phyloP scores from a whole-genome alignment of 1,140 invertebrate species.

The Drosophila gunungcola region DNA sequence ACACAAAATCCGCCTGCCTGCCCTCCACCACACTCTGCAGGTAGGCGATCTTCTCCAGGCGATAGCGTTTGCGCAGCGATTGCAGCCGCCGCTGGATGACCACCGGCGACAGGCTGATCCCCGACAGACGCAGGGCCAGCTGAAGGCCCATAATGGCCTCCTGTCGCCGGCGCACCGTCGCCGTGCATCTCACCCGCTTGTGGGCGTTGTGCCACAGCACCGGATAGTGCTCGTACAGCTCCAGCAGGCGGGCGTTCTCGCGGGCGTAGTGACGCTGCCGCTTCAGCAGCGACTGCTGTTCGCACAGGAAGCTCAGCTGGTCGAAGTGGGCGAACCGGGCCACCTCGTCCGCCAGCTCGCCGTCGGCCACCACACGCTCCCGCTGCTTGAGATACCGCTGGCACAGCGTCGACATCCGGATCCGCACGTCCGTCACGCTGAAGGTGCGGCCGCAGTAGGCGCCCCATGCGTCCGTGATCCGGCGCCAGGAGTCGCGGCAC shows the following conservation, averaged over 20 bases:
- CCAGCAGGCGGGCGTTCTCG: constrained; percentile 68
- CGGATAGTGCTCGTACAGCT: constrained; percentile 75
- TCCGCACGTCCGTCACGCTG: constrained; percentile 63
- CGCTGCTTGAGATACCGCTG: constrained; percentile 72
- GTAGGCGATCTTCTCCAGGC: constrained; percentile 73
- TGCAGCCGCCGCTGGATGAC: constrained; percentile 62
- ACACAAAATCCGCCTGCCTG: constrained; percentile 56
- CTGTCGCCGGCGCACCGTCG: constrained; percentile 21
- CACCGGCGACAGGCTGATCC: constrained; percentile 57
- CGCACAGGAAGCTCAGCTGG: constrained; percentile 60
- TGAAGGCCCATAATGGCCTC: constrained; percentile 49
- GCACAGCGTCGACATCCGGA: constrained; percentile 67
- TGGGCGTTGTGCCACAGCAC: constrained; percentile 74
- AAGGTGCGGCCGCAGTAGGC: constrained; percentile 59
- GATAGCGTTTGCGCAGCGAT: constrained; percentile 69
- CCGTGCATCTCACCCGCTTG: constrained; percentile 38
- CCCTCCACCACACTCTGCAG: constrained; percentile 68
- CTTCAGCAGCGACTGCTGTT: constrained; percentile 65
- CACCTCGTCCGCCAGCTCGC: constrained; percentile 55
- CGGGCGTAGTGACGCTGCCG: constrained; percentile 54
- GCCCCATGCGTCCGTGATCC: constrained; percentile 61
- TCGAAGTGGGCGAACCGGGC: constrained; percentile 69
- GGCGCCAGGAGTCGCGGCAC: constrained; percentile 62
- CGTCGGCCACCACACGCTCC: constrained; percentile 65
- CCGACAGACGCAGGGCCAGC: constrained; percentile 42